Evolutionary conservation across 1,140 invertebrate genomes (phyloP), one percentile per base, ranked within the genome.

Genomic region (Zaprionus kolodkinae): DNA sequence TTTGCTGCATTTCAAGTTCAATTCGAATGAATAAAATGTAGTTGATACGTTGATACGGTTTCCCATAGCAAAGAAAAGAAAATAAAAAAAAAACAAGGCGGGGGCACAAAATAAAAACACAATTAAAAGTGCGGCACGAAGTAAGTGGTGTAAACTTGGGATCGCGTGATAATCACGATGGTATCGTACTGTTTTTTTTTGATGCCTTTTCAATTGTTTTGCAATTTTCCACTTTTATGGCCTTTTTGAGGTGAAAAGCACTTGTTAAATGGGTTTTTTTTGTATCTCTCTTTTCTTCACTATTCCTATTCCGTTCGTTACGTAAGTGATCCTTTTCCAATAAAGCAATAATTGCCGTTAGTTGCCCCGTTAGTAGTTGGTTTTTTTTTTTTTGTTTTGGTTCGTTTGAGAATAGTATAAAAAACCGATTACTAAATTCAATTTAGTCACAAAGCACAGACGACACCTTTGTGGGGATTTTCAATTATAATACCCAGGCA

Each of bases 371-470:
- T 21, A 30, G 27, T 70, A 66, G 65, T 71, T 68, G 62, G n/a
- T n/a, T n/a, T n/a, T n/a, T n/a, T n/a, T n/a, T n/a, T n/a, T 5
- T 30, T 30, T 30, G 1, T 30, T 79, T 83, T 71, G 69, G 76
- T 79, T 82, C 56, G 62, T 40, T 57, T 60, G 62, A 48, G 63
- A 69, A 45, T 70, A 21, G 21, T 21, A 71, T 72, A 81, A 89
- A 84, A 88, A 88, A 88, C 65, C 84, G 85, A 89, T 88, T 84
- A 88, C 84, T 88, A 88, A 88, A 88, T 89, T 88, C 81, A 88
- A 88, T 88, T 88, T 88, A 88, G 85, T 84, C 84, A 89, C 84
- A 88, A 88, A 88, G 84, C 84, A 72, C 64, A 72, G 81, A 78
- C 77, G 82, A 88, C 84, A 88, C 85, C 84, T 88, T 88, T 88